Evolutionary conservation across 2,113 vertebrate species (phyloP), one percentile per base, ranked within the genome.

Genomic region (Scomber scombrus): DNA sequence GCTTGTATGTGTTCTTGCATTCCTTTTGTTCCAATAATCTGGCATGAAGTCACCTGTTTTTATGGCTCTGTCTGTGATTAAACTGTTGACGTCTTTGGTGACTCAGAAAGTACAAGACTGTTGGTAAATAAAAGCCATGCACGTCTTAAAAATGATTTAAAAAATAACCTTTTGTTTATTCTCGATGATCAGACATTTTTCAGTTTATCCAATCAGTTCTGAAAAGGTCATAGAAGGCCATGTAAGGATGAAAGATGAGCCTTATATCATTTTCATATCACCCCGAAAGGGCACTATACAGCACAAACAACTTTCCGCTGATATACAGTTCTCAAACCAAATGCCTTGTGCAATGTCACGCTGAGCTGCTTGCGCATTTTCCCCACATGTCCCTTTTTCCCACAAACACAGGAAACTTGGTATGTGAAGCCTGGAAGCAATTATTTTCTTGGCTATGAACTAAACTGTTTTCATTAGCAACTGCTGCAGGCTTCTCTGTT

Each of bases 391-490:
- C 43, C 34, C 58, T 67, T 72, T 21, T 45, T 26, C 23, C 43
- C 66, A 15, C 57, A 49, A 68, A 85, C 77, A 83, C 74, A 83
- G 87, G 86, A 93, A 92, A 71, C 75, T 58, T 78, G 34, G 73
- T 58, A 68, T 82, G 79, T 78, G 84, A 92, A 78, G 89, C 83
- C 91, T 92, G 89, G 89, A 92, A 92, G 85, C 80, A 85, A 91
- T 93, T 87, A 93, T 86, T 83, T 88, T 81, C 80, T 87, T 90
- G 87, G 84, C 84, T 57, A 76, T 45, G 74, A 86, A 85, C 74
- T 54, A 77, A 26, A 26, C 69, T 61, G 46, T 82, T 90, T 92
- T 89, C 81, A 90, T 91, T 84, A 81, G 64, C 45, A 23, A 78
- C 78, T 81, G 79, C 82, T 86, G 62, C 77, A 90, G 71, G 57